Conservation (phyloP, 2,888 invertebrate species). For the Caenorhabditis sinica region DNA sequence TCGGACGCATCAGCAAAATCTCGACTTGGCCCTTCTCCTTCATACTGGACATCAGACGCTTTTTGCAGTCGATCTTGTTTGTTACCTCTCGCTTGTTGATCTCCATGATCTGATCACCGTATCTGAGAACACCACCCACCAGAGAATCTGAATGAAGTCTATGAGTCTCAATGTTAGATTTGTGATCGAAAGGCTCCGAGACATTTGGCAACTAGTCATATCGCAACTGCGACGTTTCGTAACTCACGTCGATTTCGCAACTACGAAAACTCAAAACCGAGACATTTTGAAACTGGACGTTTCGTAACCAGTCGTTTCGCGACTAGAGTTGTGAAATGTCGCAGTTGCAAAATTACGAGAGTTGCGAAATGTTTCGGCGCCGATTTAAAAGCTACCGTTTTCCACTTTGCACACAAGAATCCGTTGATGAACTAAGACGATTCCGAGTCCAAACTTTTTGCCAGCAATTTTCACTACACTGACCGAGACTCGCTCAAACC, state of each 20-base stretch:
- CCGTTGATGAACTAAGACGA: conserved; percentile 55
- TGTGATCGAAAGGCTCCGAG: too few species aligned
- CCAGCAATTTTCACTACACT: conserved; percentile 17
- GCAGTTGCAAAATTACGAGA: too few species aligned
- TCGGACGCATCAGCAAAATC: conserved; percentile 41
- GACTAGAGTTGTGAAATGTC: too few species aligned
- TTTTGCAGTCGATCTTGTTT: conserved; percentile 50
- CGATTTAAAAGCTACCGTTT: conserved; percentile 34
- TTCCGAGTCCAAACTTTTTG: conserved; percentile 61
- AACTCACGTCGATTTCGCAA: too few species aligned
- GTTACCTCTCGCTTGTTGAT: conserved; percentile 34
- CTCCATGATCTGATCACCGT: conserved; percentile 59
- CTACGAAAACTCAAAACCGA: too few species aligned
- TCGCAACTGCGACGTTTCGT: too few species aligned
- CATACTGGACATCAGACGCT: conserved; percentile 43
- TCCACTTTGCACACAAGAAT: conserved; percentile 64
- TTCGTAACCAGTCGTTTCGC: too few species aligned
- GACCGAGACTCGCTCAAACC: conserved; percentile 52
- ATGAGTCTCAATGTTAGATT: too few species aligned
- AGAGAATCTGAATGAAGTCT: too few species aligned
- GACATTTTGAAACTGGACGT: too few species aligned
- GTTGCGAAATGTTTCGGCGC: too few species aligned
- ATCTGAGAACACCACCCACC: conserved; percentile 46
- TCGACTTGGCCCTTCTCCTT: conserved; percentile 42
- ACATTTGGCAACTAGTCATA: too few species aligned